phyloP scores from a whole-genome alignment of 2,113 vertebrate genomes.

The Globicephala melas region DNA sequence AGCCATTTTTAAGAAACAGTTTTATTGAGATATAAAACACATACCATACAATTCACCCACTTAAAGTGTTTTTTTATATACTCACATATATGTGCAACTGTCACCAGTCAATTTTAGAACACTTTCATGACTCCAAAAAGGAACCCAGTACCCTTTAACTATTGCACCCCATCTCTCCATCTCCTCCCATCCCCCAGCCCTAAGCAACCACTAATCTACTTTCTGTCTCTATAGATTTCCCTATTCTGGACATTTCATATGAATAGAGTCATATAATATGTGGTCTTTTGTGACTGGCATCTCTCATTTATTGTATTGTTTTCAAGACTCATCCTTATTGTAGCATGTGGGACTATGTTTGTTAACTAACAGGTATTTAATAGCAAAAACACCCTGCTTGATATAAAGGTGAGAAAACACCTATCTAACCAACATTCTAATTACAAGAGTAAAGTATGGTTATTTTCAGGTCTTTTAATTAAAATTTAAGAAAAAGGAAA shows the following conservation, averaged over 20 bases:
- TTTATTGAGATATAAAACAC: background rate
- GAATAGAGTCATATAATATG: background rate
- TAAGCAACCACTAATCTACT: background rate
- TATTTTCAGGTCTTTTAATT: background rate
- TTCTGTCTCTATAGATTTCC: background rate
- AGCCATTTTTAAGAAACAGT: background rate
- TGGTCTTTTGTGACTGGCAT: background rate
- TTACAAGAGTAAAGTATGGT: background rate
- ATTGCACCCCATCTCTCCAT: background rate
- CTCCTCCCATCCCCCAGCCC: background rate
- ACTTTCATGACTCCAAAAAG: background rate
- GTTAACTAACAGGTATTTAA: constrained; percentile 13
- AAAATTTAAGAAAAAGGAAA: background rate
- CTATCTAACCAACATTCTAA: background rate
- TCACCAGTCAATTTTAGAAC: background rate
- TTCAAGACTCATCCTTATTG: background rate
- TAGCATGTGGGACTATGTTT: background rate
- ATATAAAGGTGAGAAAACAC: background rate
- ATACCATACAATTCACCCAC: background rate
- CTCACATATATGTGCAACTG: background rate
- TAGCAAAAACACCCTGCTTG: background rate
- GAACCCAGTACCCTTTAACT: background rate
- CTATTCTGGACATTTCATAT: background rate
- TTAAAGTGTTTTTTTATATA: background rate
- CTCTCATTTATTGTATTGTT: background rate